Conservation (phyloP, 2,113 vertebrate species). For the Vidua macroura region DNA sequence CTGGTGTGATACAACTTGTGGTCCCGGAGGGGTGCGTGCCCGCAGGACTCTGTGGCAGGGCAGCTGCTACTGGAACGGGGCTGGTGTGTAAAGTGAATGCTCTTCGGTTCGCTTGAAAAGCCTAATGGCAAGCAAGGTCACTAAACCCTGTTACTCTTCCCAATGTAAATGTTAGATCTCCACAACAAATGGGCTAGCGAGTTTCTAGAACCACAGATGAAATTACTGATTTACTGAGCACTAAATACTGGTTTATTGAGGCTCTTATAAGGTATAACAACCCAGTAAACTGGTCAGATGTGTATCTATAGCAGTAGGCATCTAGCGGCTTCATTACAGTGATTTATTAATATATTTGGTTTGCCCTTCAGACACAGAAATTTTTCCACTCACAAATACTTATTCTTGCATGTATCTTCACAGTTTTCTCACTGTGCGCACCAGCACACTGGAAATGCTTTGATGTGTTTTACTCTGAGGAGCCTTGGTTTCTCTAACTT, state of each 20-base stretch:
- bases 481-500: not conserved
- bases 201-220: not conserved
- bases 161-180: not conserved
- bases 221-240: not conserved
- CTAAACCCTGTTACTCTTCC: too few species aligned
- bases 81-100: not conserved
- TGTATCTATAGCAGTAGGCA: not conserved
- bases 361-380: not conserved
- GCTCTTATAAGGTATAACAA: not conserved
- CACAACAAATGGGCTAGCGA: not conserved
- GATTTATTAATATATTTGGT: not conserved
- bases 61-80: not conserved
- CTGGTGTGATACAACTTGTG: not conserved
- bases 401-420: not conserved
- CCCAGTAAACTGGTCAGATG: not conserved
- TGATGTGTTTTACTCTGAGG: not conserved
- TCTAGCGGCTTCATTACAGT: not conserved
- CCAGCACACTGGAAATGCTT: not conserved
- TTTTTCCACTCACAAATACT: not conserved
- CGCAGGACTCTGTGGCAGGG: not conserved
- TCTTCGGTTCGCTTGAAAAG: not conserved
- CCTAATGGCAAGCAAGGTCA: not conserved
- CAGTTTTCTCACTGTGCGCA: not conserved
- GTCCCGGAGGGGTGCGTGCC: fast-evolving
- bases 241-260: not conserved